These are phyloP conservation scores for Sebastes nivosus DNA, from an alignment of 2,797 vertebrate species.

Conservation along the genomic window DNA sequence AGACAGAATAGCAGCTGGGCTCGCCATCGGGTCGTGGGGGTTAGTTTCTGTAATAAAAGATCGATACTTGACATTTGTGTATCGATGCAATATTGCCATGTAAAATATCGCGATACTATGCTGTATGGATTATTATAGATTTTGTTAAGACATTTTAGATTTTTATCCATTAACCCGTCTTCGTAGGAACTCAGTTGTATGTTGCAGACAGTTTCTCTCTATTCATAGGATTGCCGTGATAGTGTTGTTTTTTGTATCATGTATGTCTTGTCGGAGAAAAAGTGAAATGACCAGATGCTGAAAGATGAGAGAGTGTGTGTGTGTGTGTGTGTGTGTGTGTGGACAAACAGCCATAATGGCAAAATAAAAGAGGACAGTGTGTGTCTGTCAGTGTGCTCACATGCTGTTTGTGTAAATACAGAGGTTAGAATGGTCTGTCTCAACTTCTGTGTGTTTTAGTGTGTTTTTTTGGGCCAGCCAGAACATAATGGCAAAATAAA, in stretches of 20 bases:
- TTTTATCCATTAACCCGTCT: not conserved
- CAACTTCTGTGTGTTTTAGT: not conserved
- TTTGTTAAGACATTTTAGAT: not conserved
- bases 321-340: not conserved
- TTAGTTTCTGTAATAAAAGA: too few species aligned
- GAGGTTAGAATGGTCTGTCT: not conserved
- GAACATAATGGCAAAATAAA: constrained; percentile 54
- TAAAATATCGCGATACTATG: too few species aligned
- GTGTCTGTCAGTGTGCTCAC: too few species aligned
- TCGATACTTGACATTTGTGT: too few species aligned
- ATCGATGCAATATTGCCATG: too few species aligned
- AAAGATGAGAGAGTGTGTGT: not conserved
- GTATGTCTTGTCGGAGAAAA: not conserved
- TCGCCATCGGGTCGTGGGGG: too few species aligned
- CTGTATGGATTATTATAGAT: too few species aligned
- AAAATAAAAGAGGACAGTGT: constrained; percentile 23
- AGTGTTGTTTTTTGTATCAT: not conserved
- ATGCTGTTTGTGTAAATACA: not conserved
- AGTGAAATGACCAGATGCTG: not conserved
- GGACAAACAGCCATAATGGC: constrained; percentile 7
- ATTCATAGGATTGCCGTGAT: not conserved
- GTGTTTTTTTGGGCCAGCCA: not conserved
- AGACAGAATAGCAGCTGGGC: too few species aligned
- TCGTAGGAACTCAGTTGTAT: not conserved
- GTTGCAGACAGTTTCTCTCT: not conserved